A percentile compares a stretch with the other conserved stretches of the same genome.
Evolutionary conservation across 2,888 invertebrate species (phyloP).

Genomic region (Girardia tigrina): DNA sequence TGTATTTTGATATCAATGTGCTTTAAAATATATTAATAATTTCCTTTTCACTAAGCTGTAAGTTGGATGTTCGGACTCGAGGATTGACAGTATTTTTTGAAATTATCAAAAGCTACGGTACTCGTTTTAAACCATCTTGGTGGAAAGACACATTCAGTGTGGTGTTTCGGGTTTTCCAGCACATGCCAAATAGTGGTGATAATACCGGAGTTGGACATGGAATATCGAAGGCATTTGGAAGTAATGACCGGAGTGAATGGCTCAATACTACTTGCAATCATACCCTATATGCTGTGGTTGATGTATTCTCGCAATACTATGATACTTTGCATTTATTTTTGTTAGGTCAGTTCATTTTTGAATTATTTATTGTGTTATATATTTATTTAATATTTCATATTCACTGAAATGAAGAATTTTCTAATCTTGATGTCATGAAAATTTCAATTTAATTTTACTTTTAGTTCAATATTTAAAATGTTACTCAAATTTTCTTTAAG

Average conservation of each 20-base stretch:
- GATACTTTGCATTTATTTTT: slow-evolving; percentile 59
- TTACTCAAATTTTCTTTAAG: not conserved
- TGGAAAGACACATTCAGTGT: slow-evolving; percentile 93
- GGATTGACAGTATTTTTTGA: slow-evolving; percentile 69
- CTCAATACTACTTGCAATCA: slow-evolving; percentile 99
- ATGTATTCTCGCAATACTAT: slow-evolving; percentile 95
- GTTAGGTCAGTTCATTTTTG: not conserved
- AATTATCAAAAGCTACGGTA: slow-evolving; percentile 92
- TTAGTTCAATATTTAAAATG: not conserved
- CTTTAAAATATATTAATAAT: too few species aligned
- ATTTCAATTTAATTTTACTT: too few species aligned
- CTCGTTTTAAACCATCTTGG: slow-evolving; percentile 82
- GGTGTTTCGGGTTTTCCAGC: slow-evolving; percentile 90
- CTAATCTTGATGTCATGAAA: too few species aligned
- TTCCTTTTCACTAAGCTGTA: too few species aligned
- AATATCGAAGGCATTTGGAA: not conserved
- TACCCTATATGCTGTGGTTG: slow-evolving; percentile 90
- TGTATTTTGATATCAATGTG: too few species aligned
- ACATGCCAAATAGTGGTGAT: slow-evolving; percentile 70
- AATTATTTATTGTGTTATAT: too few species aligned
- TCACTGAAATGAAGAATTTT: too few species aligned
- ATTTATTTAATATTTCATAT: too few species aligned
- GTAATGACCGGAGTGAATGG: slow-evolving; percentile 61
- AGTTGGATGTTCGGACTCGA: slow-evolving; percentile 39
- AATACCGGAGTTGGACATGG: not conserved